Evolutionary conservation across 2,113 vertebrate species (phyloP).

Genomic region (Gracilinanus agilis): DNA sequence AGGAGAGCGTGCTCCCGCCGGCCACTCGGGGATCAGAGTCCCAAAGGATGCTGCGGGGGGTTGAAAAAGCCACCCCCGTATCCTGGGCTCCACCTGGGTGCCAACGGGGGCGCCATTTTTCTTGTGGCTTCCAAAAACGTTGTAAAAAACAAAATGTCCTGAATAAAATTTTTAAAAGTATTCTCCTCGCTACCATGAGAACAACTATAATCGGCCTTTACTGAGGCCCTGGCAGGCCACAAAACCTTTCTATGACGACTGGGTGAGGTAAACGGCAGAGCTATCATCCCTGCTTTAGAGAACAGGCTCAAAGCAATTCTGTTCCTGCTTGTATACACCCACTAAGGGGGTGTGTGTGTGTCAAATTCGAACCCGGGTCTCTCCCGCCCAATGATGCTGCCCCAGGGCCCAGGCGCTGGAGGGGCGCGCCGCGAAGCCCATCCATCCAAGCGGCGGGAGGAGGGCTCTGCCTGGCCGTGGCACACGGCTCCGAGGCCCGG

Average conservation of each 20-base stretch:
- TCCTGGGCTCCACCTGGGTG: not conserved
- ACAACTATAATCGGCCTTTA: not conserved
- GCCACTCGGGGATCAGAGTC: not conserved
- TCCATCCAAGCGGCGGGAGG: too few species aligned
- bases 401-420: too few species aligned
- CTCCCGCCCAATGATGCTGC: too few species aligned
- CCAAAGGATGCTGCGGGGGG: not conserved
- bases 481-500: not conserved
- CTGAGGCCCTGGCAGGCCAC: not conserved
- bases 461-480: not conserved
- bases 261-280: too few species aligned
- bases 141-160: not conserved
- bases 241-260: not conserved
- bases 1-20: not conserved
- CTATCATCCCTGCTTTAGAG: not conserved
- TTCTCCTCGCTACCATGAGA: not conserved
- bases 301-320: not conserved
- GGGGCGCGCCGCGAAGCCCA: not conserved
- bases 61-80: not conserved
- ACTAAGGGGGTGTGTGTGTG: not conserved
- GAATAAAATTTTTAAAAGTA: not conserved
- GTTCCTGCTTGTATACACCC: too few species aligned
- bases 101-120: not conserved
- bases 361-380: not conserved
- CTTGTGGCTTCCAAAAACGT: not conserved